phyloP scores from a whole-genome alignment of 53 echinoderm and acorn worm species.

The Crossaster papposus region DNA sequence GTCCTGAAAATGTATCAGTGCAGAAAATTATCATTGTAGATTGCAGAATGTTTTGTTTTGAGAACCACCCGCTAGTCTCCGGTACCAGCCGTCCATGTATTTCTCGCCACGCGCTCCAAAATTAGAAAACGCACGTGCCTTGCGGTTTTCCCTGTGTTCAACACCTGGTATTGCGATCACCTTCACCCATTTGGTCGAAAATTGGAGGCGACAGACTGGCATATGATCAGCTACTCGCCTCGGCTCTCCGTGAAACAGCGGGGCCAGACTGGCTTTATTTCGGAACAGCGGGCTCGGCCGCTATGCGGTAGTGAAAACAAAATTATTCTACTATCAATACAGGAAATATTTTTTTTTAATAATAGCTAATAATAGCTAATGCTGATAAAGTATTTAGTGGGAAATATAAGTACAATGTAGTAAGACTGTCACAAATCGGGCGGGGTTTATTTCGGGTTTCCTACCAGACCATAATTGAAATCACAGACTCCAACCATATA shows the following conservation, averaged over 20 bases:
- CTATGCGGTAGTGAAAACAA: too few relatives aligned
- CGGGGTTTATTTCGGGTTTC: too few relatives aligned
- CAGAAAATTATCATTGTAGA: background rate
- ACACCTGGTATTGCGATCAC: slow-evolving; percentile 33
- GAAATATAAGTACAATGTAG: too few relatives aligned
- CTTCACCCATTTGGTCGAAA: slow-evolving; percentile 7
- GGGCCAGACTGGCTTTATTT: background rate
- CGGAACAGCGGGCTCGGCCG: background rate
- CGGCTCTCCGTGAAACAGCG: background rate
- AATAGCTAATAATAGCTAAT: too few relatives aligned
- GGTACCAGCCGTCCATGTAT: background rate
- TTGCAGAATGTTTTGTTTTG: background rate
- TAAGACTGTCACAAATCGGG: too few relatives aligned
- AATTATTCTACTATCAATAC: too few relatives aligned
- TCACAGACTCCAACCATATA: too few relatives aligned
- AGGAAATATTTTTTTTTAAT: too few relatives aligned
- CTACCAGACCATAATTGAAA: too few relatives aligned
- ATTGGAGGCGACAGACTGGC: slow-evolving; percentile 3
- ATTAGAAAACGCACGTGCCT: slow-evolving; percentile 11
- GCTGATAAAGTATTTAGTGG: too few relatives aligned
- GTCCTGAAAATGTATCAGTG: too few relatives aligned
- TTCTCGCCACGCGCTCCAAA: background rate
- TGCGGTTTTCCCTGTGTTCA: background rate
- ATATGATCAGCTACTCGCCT: background rate
- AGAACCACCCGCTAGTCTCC: slow-evolving; percentile 37